Base-by-base conservation (phyloP, 2,113 vertebrate genomes). In the Bujurquina vittata region DNA sequence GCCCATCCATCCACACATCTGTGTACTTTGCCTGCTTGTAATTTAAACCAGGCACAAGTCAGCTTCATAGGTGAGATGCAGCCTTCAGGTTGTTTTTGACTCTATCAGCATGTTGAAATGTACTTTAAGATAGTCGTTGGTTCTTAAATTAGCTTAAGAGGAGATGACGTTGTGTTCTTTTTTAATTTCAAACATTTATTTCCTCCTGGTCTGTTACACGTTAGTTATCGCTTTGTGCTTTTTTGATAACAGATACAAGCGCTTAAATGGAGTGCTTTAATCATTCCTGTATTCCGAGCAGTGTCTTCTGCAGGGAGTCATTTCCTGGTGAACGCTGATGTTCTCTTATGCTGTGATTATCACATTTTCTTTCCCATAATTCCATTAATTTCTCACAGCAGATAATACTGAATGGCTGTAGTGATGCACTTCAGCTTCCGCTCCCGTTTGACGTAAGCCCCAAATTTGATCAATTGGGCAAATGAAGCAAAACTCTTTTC, bases 401-500 rank as follows among this genome's bases (percentile, higher is more conserved):
- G 82, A 87, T 83, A 79, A 86, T 40, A 23, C 76, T 49, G 78
- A 77, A 55, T 56, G 43, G 85, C 67, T 9, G 59, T 29, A 73
- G 78, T 26, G 33, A 67, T 4, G 23, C 4, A 29, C 54, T 46
- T 40, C 33, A 6, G 72, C 77, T 79, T 85, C 82, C 18, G 9
- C 84, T 78, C 78, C 15, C 55, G 22, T 80, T 80, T 87, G 72
- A 89, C 75, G 1, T 60, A 60, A 29, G 65, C 22, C 56, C 78
- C 5, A 81, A 79, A 90, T 89, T 82, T 23, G 31, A 93, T 89
- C 77, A 85, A 77, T 91, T 88, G 87, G 79, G 84, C 85, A 92
- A 88, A 93, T 87, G 11, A 80, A 9, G 67, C 56, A 43, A 79
- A 89, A 40, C 12, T 57, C 60, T 49, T 63, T 23, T 20, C 1